A percentile compares a stretch with the other conserved stretches of the same genome.
These are phyloP conservation scores for Fratercula arctica DNA, from an alignment of 2,797 vertebrate species.

Conservation along the genomic window DNA sequence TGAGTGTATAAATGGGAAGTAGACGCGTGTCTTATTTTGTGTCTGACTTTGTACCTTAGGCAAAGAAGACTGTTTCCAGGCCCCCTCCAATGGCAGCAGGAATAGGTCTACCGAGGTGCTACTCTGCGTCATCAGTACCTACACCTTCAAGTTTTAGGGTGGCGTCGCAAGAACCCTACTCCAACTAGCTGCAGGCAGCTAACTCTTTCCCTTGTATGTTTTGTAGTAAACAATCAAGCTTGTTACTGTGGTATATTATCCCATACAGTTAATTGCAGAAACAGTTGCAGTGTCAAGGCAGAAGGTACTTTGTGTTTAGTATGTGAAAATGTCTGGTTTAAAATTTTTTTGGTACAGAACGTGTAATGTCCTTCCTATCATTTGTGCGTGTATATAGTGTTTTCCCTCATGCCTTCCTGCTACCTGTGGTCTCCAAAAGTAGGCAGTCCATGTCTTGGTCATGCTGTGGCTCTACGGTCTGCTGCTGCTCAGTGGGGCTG, in stretches of 20 bases:
- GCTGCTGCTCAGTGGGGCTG: background rate
- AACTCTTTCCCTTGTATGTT: background rate
- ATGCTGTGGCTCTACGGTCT: background rate
- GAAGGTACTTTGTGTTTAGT: background rate
- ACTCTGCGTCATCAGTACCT: background rate
- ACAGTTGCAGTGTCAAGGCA: background rate
- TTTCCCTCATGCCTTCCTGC: background rate
- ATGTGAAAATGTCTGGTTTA: background rate
- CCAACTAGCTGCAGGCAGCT: background rate
- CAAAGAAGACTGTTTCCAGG: background rate
- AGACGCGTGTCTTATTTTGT: background rate
- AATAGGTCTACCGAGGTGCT: background rate
- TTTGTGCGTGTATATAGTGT: background rate
- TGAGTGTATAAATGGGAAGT: background rate
- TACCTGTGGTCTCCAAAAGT: background rate
- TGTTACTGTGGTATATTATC: background rate
- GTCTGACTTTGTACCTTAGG: background rate
- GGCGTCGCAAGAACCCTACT: background rate
- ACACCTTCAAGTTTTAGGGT: background rate
- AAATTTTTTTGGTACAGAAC: background rate
- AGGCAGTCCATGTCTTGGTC: fast-evolving
- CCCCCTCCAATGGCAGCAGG: background rate
- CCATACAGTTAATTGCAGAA: background rate
- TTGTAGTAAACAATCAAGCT: background rate
- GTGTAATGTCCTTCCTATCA: background rate